phyloP scores from a whole-genome alignment of 2,113 vertebrate species.

The Formicarius rufipectus region DNA sequence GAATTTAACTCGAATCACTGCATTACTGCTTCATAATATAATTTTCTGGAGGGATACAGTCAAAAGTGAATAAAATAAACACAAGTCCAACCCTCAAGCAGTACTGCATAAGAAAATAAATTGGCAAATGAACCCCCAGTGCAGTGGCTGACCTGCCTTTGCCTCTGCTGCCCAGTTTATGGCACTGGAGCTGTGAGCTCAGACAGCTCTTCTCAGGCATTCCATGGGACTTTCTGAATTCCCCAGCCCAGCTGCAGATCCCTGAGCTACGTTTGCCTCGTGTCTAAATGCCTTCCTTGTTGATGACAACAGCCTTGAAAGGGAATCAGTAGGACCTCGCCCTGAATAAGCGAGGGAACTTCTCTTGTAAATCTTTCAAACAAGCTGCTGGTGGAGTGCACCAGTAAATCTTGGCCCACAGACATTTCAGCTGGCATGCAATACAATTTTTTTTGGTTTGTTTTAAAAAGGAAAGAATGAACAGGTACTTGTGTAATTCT shows the following conservation, averaged over 20 bases:
- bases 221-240: background rate
- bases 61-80: background rate
- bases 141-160: background rate
- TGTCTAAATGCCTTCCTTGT: background rate
- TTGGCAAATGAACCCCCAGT: background rate
- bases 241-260: background rate
- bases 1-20: background rate
- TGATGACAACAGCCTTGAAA: slow-evolving; percentile 17
- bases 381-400: background rate
- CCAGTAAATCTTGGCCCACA: background rate
- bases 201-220: background rate
- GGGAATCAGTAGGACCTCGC: background rate
- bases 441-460: no score
- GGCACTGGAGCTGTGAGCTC: background rate
- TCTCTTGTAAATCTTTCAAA: slow-evolving; percentile 3
- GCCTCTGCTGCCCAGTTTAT: background rate
- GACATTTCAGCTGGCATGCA: background rate
- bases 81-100: background rate
- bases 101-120: background rate
- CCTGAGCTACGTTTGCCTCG: background rate
- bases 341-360: background rate
- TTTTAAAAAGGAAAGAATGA: background rate
- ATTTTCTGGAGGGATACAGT: background rate
- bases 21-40: background rate
- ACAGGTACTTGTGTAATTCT: slow-evolving; percentile 3